Evolutionary conservation across 1,140 invertebrate species (phyloP).

Genomic region (Dendroctonus valens): DNA sequence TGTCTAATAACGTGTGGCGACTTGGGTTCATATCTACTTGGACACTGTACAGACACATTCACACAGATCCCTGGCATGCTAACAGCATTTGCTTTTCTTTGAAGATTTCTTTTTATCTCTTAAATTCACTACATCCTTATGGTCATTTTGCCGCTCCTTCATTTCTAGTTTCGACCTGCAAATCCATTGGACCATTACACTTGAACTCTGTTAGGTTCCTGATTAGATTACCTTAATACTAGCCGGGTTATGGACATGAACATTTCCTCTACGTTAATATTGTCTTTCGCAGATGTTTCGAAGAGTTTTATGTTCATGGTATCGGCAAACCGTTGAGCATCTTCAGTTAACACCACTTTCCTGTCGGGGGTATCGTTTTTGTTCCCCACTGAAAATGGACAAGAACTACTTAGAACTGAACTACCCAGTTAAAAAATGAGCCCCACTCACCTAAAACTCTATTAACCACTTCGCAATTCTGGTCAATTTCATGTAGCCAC

Average conservation of each 20-base stretch:
- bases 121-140: constrained; percentile 58
- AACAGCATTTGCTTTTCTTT: constrained; percentile 49
- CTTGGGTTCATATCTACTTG: constrained; percentile 4
- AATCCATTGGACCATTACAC: background rate
- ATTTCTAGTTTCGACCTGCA: constrained; percentile 58
- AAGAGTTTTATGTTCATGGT: constrained; percentile 96
- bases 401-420: background rate
- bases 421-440: background rate
- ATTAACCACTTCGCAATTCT: constrained; percentile 99
- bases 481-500: constrained; percentile 98
- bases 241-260: constrained; percentile 69
- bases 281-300: constrained; percentile 99
- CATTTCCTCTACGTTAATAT: constrained; percentile 98
- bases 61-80: constrained; percentile 19
- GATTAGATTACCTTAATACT: constrained; percentile 50
- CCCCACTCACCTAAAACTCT: constrained; percentile 86
- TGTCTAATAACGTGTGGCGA: background rate
- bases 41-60: constrained; percentile 14
- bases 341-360: constrained; percentile 95
- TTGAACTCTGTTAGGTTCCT: background rate
- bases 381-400: constrained; percentile 83
- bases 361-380: constrained; percentile 97
- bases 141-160: constrained; percentile 60
- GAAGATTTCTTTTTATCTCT: constrained; percentile 55
- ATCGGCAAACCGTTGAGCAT: constrained; percentile 94